Evolutionary conservation across 1,140 invertebrate genomes (phyloP), one percentile per base, ranked within the genome.

Genomic region (Diuraphis noxia): DNA sequence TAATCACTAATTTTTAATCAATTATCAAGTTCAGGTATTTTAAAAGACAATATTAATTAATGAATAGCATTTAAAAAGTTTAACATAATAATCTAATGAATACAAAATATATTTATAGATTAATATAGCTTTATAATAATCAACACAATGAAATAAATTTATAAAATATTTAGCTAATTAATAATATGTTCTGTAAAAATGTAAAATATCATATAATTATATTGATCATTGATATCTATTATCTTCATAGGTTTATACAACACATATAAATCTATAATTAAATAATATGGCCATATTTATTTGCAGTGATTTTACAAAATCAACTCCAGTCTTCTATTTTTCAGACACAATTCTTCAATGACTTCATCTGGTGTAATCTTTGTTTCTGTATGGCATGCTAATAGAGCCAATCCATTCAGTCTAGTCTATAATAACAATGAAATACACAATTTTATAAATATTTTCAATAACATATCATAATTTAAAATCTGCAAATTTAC

Each of bases 401-500:
- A 38, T 38, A 79, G 10, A 36, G 72, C 72, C 34, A 36, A 79
- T 36, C 72, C 72, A 79, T 79, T 79, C 19, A 79, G 36, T 79
- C 36, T 79, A 79, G 34, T 38, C 36, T 79, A 79, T 77, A 77
- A 79, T 79, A 36, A 79, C 17, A 79, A 34, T 38, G 9, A 79
- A 19, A 79, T 38, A 79, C 77, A 38, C 17, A 77, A 30, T 77
- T 77, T 79, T 38, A 79, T 79, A 79, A 79, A 38, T 38, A 38
- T 38, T 21, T 79, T 79, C 36, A 79, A 38, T 79, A 21, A 79
- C 6, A 38, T 30, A 19, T 38, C 13, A 23, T 79, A 79, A 79
- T 79, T 79, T 23, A 79, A 79, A 79, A 36, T 79, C 56, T 63
- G 56, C 56, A 63, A 63, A 79, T 79, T 79, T 38, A 79, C 77